phyloP scores from a whole-genome alignment of 2,113 vertebrate genomes.

The Mionectes macconnelli region DNA sequence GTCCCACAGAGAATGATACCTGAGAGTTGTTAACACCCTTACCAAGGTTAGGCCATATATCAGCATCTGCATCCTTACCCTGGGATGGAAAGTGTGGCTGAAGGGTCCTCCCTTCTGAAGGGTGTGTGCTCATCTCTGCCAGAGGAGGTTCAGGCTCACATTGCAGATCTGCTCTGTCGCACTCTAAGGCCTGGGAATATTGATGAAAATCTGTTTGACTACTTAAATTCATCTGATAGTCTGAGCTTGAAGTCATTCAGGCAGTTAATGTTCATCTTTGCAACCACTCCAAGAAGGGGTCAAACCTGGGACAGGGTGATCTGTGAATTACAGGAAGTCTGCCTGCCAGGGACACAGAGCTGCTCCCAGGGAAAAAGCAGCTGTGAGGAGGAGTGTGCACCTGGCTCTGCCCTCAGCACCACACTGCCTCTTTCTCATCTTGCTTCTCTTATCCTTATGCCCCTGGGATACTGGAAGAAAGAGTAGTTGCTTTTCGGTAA shows the following conservation, averaged over 20 bases:
- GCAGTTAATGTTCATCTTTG: conserved; percentile 29
- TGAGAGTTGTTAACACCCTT: neutral
- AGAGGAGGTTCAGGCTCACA: neutral
- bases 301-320: neutral
- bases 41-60: neutral
- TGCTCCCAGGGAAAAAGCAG: neutral
- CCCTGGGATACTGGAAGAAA: neutral
- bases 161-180: conserved; percentile 9
- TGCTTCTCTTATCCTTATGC: neutral
- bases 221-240: conserved; percentile 48
- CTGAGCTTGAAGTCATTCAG: conserved; percentile 19
- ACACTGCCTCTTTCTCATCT: neutral
- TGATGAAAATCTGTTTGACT: conserved; percentile 52
- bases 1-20: neutral
- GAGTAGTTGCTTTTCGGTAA: neutral
- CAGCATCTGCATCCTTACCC: neutral
- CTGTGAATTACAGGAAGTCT: neutral
- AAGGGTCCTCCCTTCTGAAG: neutral
- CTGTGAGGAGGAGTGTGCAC: neutral
- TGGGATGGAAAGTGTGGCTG: neutral
- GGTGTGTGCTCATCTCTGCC: neutral
- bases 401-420: neutral
- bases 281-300: neutral
- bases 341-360: neutral
- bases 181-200: conserved; percentile 24